Evolutionary conservation across 2,113 vertebrate genomes (phyloP), one percentile per base, ranked within the genome.

Genomic region (Gymnobelideus leadbeateri): DNA sequence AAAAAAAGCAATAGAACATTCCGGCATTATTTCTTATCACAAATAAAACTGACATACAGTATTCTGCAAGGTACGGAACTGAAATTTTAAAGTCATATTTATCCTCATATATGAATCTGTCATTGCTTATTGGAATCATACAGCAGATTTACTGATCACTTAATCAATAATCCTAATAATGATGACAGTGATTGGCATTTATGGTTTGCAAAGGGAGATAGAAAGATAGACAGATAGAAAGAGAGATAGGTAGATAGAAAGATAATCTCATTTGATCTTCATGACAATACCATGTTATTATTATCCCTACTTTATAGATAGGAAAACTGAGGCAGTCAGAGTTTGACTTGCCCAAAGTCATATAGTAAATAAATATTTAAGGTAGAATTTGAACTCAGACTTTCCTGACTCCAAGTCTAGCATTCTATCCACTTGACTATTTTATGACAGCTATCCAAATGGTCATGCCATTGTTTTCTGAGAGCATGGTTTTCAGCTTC

Each of bases 1-100:
- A 89, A 92, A 94, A 92, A 94, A 97, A 96, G 91, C 94, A 97
- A 96, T 49, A 97, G 47, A 97, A 96, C 37, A 96, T 93, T 98
- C 95, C 89, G 97, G 93, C 57, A 96, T 95, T 93, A 90, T 92
- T 77, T 96, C 91, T 95, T 68, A 95, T 31, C 24, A 51, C 47
- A 50, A 47, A 47, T 90, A 51, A 90, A 96, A 93, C 26, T 91
- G 3, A 97, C 95, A 93, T 92, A 8, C 24, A 95, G 77, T 49
- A 10, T 96, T 94, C 93, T 95, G 49, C 37, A 93, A 93, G 93
- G 61, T 8, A 93, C 28, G 68, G n/a, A 84, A 84, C 43, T 84
- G 37, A 23, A 84, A 84, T 84, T 84, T 84, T 43, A 84, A 84
- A 43, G 43, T 43, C 37, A 84, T 84, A 21, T 43, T 84, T 84